Percentiles rank a stretch among this genome's conserved stretches.
These are phyloP conservation scores for Ophonus ardosiacus DNA, from an alignment of 2,888 invertebrate genomes.

Conservation along the genomic window DNA sequence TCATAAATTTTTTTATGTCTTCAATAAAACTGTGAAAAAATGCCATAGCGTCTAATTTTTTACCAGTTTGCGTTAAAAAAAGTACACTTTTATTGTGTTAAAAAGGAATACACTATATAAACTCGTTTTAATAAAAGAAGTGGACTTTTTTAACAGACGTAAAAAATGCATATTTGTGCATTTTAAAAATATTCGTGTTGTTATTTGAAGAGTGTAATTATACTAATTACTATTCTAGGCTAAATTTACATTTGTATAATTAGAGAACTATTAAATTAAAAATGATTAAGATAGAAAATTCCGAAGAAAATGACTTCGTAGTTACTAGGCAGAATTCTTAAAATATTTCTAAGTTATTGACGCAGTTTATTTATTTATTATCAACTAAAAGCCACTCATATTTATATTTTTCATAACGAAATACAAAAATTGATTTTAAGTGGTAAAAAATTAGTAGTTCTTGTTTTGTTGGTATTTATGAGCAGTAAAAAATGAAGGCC, in stretches of 20 bases:
- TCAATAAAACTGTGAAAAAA: too few relatives aligned
- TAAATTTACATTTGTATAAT: slow-evolving; percentile 4
- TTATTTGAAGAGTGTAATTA: background rate
- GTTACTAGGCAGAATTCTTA: background rate
- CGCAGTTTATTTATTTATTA: background rate
- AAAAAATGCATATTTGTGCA: background rate
- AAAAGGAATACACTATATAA: too few relatives aligned
- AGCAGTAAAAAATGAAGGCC: too few relatives aligned
- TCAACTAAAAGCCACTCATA: background rate
- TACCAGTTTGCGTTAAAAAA: too few relatives aligned
- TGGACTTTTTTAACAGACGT: too few relatives aligned
- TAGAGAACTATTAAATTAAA: slow-evolving; percentile 1
- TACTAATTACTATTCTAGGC: slow-evolving; percentile 4
- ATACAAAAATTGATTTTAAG: too few relatives aligned
- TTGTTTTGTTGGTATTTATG: too few relatives aligned
- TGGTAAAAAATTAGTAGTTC: too few relatives aligned
- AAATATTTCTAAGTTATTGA: slow-evolving; percentile 13
- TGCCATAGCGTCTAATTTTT: too few relatives aligned
- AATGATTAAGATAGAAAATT: background rate
- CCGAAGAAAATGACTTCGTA: slow-evolving; percentile 2
- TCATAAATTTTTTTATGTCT: too few relatives aligned
- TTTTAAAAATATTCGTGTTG: background rate
- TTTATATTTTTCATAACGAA: background rate
- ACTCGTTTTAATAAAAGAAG: too few relatives aligned
- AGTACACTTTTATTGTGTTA: too few relatives aligned